Conservation (phyloP, 1,140 invertebrate genomes). For the Heliothis virescens region DNA sequence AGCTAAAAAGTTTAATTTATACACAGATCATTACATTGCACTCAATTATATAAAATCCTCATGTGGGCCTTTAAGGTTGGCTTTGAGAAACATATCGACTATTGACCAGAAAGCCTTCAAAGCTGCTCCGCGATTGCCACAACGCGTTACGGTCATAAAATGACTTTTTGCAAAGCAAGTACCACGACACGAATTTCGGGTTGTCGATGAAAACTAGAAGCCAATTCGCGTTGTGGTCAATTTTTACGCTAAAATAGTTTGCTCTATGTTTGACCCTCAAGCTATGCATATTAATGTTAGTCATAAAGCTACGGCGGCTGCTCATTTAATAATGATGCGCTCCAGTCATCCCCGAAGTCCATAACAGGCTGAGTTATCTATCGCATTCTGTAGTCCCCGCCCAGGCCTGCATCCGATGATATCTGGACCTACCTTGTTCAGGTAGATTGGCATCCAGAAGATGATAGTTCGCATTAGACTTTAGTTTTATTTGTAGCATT, state of each 20-base stretch:
- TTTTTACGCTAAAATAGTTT: background rate
- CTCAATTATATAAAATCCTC: no score
- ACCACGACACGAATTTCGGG: conserved; percentile 10
- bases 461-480: background rate
- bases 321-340: background rate
- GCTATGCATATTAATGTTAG: background rate
- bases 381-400: background rate
- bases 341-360: background rate
- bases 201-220: conserved; percentile 3
- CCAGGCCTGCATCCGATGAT: background rate
- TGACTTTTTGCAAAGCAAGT: background rate
- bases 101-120: no score
- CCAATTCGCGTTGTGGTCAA: conserved; percentile 12
- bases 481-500: background rate
- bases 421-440: background rate
- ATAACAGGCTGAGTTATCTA: background rate
- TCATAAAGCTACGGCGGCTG: background rate
- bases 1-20: no score
- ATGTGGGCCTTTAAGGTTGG: no score
- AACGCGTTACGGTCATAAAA: conserved; percentile 18
- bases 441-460: background rate
- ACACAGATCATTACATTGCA: no score
- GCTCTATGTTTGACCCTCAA: background rate
- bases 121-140: conserved; percentile 1
- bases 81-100: no score